Conservation (phyloP, 2,888 invertebrate genomes). For the Odontocolon sp. region DNA sequence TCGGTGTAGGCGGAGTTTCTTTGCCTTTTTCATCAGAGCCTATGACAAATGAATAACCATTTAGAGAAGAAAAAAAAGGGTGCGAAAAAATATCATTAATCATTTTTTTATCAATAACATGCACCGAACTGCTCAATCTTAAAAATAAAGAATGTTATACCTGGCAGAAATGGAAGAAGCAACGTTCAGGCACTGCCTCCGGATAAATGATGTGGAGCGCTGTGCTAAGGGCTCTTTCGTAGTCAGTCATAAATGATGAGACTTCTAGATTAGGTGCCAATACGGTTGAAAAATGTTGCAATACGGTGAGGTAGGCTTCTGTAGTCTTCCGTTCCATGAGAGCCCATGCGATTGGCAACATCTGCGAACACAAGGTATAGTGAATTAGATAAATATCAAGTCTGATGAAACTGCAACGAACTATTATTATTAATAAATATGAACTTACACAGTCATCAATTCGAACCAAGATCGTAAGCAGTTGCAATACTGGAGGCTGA, state of each 20-base stretch:
- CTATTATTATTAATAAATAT: neutral
- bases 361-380: neutral
- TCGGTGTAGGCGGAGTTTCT: neutral
- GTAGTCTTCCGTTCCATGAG: slow-evolving; percentile 9
- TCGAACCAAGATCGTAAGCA: slow-evolving; percentile 7
- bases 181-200: neutral
- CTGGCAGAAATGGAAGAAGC: slow-evolving; percentile 11
- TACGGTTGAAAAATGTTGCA: neutral
- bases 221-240: neutral
- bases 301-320: neutral
- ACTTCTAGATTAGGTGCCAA: neutral
- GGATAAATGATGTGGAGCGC: neutral
- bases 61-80: too few species aligned
- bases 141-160: neutral
- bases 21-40: slow-evolving; percentile 11
- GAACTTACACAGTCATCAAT: slow-evolving; percentile 9
- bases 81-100: neutral
- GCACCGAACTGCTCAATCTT: neutral
- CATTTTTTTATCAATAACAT: too few species aligned
- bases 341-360: slow-evolving; percentile 20
- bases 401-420: neutral
- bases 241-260: neutral
- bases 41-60: neutral
- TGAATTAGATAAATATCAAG: neutral
- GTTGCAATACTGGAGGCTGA: neutral